phyloP scores from a whole-genome alignment of 2,888 invertebrate genomes.

The Linnaemya tessellans region DNA sequence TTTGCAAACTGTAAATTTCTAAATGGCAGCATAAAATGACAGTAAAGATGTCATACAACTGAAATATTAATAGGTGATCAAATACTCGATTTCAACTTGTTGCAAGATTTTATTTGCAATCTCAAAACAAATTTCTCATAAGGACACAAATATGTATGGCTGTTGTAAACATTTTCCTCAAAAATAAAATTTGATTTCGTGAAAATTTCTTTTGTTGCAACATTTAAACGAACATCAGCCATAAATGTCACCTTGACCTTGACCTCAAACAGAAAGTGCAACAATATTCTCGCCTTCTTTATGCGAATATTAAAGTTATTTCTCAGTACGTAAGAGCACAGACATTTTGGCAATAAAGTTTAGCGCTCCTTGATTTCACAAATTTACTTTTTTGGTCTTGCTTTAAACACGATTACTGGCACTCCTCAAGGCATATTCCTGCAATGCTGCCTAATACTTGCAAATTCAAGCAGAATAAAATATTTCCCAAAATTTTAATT shows the following conservation, averaged over 20 bases:
- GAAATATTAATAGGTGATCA: too few relatives aligned
- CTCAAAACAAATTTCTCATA: too few relatives aligned
- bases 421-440: constrained; percentile 14
- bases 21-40: too few relatives aligned
- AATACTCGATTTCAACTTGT: too few relatives aligned
- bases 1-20: too few relatives aligned
- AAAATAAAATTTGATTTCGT: too few relatives aligned
- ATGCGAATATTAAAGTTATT: constrained; percentile 8
- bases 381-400: background rate
- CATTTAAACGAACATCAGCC: background rate
- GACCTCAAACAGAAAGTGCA: constrained; percentile 7
- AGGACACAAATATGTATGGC: too few relatives aligned
- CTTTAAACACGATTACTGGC: background rate
- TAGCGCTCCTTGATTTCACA: constrained; percentile 9
- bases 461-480: background rate
- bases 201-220: background rate
- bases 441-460: background rate
- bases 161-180: too few relatives aligned
- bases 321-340: background rate
- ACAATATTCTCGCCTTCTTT: constrained; percentile 16
- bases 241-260: constrained; percentile 33
- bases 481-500: background rate
- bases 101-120: too few relatives aligned
- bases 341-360: constrained; percentile 17
- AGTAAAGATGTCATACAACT: too few relatives aligned